Evolutionary conservation across 2,888 invertebrate species (phyloP), one percentile per base, ranked within the genome.

Genomic region (Caenorhabditis drosophilae): DNA sequence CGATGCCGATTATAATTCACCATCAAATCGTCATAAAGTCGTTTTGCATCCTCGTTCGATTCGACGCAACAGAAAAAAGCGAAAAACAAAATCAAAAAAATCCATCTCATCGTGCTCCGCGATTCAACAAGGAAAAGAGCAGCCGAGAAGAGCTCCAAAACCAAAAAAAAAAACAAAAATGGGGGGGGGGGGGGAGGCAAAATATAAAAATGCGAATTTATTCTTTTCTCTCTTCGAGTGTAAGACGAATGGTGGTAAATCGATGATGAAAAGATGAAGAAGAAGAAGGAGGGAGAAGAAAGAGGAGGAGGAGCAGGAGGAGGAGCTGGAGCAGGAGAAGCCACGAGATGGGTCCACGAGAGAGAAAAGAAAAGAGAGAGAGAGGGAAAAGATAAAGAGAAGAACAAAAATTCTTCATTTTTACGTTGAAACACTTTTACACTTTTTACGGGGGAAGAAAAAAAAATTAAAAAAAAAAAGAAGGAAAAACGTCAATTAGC

Each of bases 21-120:
- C 79, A 97, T 88, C 72, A 97, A 88, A 86, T 97, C 95, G 84
- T 97, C 95, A 86, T 95, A 97, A 50, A 97, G 89, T 75, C 96
- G 88, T 85, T 96, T 87, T 38, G 86, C 85, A 61, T 81, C 80
- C 40, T 79, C 81, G 61, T 82, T 82, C 1, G 55, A 59, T 1
- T 47, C 26, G 11, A 31, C 34, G 16, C 45, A 12, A 15, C 18
- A 22, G 11, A 25, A n/a, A 16, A 31, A 35, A 6, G n/a, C 16
- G 26, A 44, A 31, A 31, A 27, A 27, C 38, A 23, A 16, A 27
- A 36, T 20, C 15, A 27, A 18, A 4, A 59, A 48, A 34, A 47
- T 38, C 25, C 2, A 20, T 48, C 9, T 48, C 20, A 23, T 48
- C 9, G 20, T 49, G 16, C 16, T 22, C 7, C 7, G 16, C 42